phyloP scores from a whole-genome alignment of 64 coral and sea anemone species.

The Catalaphyllia jardinei region DNA sequence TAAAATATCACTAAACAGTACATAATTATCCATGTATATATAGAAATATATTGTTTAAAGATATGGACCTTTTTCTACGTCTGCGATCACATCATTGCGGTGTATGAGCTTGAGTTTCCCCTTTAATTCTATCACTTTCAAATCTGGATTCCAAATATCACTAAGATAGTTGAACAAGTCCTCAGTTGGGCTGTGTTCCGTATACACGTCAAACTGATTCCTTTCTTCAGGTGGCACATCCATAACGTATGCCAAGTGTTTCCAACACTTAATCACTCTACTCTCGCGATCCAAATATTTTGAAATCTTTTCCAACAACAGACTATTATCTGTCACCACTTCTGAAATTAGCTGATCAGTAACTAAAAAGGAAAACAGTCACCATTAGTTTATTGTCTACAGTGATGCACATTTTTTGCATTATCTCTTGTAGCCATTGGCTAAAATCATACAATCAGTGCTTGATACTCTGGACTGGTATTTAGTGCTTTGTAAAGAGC shows the following conservation, averaged over 20 bases:
- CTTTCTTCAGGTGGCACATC: neutral
- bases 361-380: neutral
- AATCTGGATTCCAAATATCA: neutral
- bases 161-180: slow-evolving; percentile 23
- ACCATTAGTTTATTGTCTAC: too few species aligned
- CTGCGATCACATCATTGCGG: slow-evolving; percentile 21
- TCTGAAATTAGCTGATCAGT: neutral
- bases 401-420: too few species aligned
- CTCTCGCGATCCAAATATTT: slow-evolving; percentile 26
- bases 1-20: too few species aligned
- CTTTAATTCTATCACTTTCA: neutral
- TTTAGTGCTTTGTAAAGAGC: too few species aligned
- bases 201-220: slow-evolving; percentile 19
- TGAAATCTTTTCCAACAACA: slow-evolving; percentile 9
- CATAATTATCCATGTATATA: neutral
- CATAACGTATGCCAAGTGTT: slow-evolving; percentile 24
- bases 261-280: slow-evolving; percentile 38
- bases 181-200: slow-evolving; percentile 35
- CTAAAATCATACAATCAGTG: too few species aligned
- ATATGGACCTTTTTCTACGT: neutral
- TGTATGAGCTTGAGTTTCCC: slow-evolving; percentile 7
- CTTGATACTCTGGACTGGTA: too few species aligned
- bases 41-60: too few species aligned
- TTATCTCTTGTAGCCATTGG: too few species aligned
- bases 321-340: neutral